Evolutionary conservation across 2,888 invertebrate genomes (phyloP).

Genomic region (Xestobium rufovillosum): DNA sequence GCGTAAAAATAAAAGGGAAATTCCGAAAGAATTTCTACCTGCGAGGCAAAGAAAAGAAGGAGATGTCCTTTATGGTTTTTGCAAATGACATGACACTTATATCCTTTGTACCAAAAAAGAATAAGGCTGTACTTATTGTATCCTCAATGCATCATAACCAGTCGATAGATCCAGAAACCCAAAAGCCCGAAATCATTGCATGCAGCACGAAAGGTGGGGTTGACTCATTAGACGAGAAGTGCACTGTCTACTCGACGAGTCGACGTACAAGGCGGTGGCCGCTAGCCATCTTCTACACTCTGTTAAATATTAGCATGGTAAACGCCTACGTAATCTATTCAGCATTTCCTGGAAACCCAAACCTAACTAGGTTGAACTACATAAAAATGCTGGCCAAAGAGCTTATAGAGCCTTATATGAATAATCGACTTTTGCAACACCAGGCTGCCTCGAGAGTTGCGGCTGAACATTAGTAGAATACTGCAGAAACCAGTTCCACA

Average conservation of each 20-base stretch:
- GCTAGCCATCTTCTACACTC: conserved; percentile 24
- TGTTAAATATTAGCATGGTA: conserved; percentile 18
- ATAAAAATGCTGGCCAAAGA: too few species aligned
- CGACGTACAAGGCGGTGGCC: conserved; percentile 26
- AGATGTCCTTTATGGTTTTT: conserved; percentile 18
- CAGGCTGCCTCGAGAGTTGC: too few species aligned
- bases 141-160: conserved; percentile 25
- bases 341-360: too few species aligned
- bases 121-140: conserved; percentile 22
- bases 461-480: too few species aligned
- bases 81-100: conserved; percentile 18
- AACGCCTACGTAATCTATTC: too few species aligned
- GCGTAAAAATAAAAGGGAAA: conserved; percentile 15
- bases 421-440: too few species aligned
- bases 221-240: conserved; percentile 25
- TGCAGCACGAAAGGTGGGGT: conserved; percentile 26
- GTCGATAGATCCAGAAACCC: conserved; percentile 15
- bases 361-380: too few species aligned
- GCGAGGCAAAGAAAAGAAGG: conserved; percentile 8
- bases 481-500: too few species aligned
- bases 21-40: conserved; percentile 21
- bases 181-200: conserved; percentile 25
- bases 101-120: conserved; percentile 23
- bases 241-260: conserved; percentile 23
- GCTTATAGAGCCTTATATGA: too few species aligned